Evolutionary conservation across 2,888 invertebrate genomes (phyloP).

Genomic region (Cryptocephalus primarius): DNA sequence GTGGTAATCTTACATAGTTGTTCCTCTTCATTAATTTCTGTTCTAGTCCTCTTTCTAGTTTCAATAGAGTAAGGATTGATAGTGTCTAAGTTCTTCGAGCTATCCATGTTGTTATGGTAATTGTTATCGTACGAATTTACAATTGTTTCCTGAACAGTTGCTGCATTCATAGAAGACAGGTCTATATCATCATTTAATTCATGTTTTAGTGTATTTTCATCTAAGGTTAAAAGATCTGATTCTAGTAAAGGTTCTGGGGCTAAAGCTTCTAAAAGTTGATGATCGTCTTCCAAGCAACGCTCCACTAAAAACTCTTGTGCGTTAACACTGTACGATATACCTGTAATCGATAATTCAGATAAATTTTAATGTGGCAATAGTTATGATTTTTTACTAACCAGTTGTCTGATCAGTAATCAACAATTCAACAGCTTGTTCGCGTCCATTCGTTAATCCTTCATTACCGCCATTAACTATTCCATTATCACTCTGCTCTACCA

Average conservation of each 20-base stretch:
- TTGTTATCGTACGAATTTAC: conserved; percentile 17
- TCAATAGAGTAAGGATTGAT: conserved; percentile 13
- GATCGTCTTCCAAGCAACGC: conserved; percentile 30
- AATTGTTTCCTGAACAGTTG: conserved; percentile 15
- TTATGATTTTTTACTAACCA: conserved; percentile 11
- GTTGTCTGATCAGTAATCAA: conserved; percentile 36
- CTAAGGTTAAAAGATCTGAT: conserved; percentile 29
- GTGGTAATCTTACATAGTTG: conserved; percentile 17
- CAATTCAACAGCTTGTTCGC: conserved; percentile 33
- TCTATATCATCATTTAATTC: conserved; percentile 27
- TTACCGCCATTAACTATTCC: conserved; percentile 10
- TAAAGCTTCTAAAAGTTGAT: conserved; percentile 28
- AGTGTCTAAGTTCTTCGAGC: conserved; percentile 1
- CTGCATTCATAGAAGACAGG: conserved; percentile 14
- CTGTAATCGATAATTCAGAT: conserved; percentile 5
- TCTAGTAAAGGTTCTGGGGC: conserved; percentile 27
- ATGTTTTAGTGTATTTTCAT: conserved; percentile 30
- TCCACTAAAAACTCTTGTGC: conserved; percentile 30
- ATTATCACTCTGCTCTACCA: conserved; percentile 16
- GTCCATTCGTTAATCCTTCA: conserved; percentile 18
- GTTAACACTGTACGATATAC: conserved; percentile 27
- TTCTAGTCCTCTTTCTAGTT: conserved; percentile 13
- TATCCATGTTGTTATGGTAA: conserved; percentile 14
- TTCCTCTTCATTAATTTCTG: conserved; percentile 24
- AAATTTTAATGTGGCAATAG: no score